Conservation (phyloP, 2,113 vertebrate genomes). For the Formicarius rufipectus region DNA sequence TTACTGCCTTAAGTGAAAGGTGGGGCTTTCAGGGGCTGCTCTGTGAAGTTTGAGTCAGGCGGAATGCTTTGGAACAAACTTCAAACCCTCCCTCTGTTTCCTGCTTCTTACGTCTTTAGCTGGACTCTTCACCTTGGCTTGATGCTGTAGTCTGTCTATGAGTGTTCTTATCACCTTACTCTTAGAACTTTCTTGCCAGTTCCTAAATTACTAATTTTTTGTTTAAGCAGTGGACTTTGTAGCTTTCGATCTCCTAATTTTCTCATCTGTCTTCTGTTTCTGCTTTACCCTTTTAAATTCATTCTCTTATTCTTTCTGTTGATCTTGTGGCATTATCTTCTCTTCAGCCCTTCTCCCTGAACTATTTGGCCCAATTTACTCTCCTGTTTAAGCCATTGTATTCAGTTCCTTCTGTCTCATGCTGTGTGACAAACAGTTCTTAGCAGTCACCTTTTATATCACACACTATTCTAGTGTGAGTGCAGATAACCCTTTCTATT, state of each 20-base stretch:
- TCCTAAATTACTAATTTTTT: conserved; percentile 14
- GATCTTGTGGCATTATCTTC: not conserved
- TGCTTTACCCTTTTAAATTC: not conserved
- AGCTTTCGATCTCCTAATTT: conserved; percentile 11
- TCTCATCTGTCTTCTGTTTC: conserved; percentile 15
- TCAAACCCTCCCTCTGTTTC: not conserved
- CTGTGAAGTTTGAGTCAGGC: not conserved
- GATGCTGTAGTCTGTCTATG: not conserved
- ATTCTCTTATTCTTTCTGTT: not conserved
- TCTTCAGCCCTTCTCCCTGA: not conserved
- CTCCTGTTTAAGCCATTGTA: not conserved
- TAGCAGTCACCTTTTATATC: not conserved
- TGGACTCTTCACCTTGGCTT: not conserved
- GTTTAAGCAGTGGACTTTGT: not conserved
- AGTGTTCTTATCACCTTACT: not conserved
- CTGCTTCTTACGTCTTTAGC: not conserved
- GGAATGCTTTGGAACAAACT: not conserved
- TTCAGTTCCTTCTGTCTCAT: not conserved
- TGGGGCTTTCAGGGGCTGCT: not conserved
- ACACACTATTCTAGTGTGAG: not conserved
- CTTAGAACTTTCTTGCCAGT: not conserved
- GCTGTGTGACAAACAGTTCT: conserved; percentile 2
- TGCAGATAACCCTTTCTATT: not conserved
- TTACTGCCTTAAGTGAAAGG: not conserved
- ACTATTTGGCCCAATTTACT: not conserved